Base-by-base conservation (phyloP, 2,797 vertebrate genomes). In the Enteromius paludinosus region DNA sequence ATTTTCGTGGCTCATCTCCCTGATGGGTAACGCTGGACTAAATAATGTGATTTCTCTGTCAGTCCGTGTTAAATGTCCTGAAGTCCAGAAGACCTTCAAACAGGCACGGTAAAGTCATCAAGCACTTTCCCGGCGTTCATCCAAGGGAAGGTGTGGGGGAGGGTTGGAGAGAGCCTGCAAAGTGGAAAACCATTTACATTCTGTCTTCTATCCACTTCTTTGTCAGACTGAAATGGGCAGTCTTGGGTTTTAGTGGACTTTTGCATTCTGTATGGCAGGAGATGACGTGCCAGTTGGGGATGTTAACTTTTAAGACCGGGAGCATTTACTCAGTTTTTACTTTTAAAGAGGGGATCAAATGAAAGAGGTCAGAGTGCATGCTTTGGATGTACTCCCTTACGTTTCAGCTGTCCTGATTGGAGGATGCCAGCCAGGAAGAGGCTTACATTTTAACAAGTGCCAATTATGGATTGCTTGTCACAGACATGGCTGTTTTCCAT, bases 341-440 rank as follows among this genome's bases (percentile, higher is more conserved):
- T 52, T 81, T 74, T 62, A 64, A 45, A 52, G 79, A 64, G 18
- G 25, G n/a, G 69, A 73, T 87, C 61, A 82, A 88, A 83, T 85
- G 83, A 82, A 77, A 79, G 79, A 87, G 91, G 89, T 91, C 90
- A 90, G 82, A 89, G 89, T 83, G 91, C 87, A 89, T 71, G 75
- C 75, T 81, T 69, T 47, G 83, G 83, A 74, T 87, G 81, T 86
- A 45, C 85, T 61, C 81, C 89, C 90, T 93, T 90, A 92, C 92
- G 92, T 90, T 91, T 78, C 0, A n/a, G 78, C 83, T 70, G 35
- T 82, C 66, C 84, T 87, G 88, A 87, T 90, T 90, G 87, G 87
- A 85, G 87, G 33, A 88, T 68, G 81, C 61, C 71, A n/a, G 9
- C 74, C 66, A 7, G 64, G 84, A 43, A 73, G 38, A 1, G 56